Percentiles rank a stretch among this genome's conserved stretches.
Evolutionary conservation across 2,113 vertebrate genomes (phyloP).

Genomic region (Hirundichthys speculiger): DNA sequence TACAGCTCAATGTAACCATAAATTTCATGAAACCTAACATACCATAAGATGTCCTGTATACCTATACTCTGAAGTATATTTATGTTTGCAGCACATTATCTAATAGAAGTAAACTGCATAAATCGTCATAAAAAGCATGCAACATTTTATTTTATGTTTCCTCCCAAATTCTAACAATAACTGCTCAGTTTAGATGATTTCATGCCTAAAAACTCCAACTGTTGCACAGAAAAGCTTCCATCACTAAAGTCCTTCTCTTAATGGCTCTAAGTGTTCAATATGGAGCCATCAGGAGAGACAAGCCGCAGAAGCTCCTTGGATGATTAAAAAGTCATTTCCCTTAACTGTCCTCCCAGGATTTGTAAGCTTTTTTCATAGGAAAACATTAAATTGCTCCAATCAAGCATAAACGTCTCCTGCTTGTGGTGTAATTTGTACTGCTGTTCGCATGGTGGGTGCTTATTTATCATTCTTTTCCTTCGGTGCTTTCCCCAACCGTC

Average conservation of each 20-base stretch:
- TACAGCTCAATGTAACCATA: too few species aligned
- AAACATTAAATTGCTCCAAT: conserved; percentile 97
- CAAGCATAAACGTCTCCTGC: conserved; percentile 89
- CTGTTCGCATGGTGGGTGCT: conserved; percentile 79
- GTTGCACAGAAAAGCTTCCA: conserved; percentile 54
- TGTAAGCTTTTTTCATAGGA: conserved; percentile 77
- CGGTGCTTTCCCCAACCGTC: conserved; percentile 83
- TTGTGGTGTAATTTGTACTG: conserved; percentile 87
- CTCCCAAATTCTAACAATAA: neutral
- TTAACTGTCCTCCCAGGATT: conserved; percentile 96
- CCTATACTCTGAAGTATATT: too few species aligned
- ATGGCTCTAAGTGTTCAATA: conserved; percentile 83
- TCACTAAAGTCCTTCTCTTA: conserved; percentile 71
- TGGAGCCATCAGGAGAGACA: conserved; percentile 87
- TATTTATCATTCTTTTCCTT: conserved; percentile 91
- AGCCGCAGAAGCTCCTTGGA: conserved; percentile 86
- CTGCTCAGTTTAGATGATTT: neutral
- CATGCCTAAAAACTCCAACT: conserved; percentile 55
- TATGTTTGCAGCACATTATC: too few species aligned
- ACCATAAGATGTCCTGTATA: too few species aligned
- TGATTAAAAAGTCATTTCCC: conserved; percentile 99
- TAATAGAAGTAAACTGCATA: too few species aligned
- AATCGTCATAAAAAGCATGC: too few species aligned
- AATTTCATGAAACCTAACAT: too few species aligned
- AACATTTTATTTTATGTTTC: neutral